Evolutionary conservation across 2,797 vertebrate genomes (phyloP), one percentile per base, ranked within the genome.

Genomic region (Sternotherus odoratus): DNA sequence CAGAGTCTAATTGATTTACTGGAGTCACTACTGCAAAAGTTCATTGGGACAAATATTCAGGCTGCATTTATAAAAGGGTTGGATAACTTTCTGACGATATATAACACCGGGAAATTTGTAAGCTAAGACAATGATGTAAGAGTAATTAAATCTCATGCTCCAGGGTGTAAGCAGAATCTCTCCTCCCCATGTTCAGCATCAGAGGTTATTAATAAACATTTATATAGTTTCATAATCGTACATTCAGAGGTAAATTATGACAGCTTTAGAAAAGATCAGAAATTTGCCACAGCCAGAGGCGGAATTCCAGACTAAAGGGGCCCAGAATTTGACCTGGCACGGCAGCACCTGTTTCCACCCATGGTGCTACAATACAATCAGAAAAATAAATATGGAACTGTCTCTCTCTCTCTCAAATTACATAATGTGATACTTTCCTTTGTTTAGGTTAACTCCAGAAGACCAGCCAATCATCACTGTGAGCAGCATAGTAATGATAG

Each of bases 21-120:
- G 80, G 83, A 87, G 72, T 86, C 85, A 90, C 90, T 82, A 87
- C 92, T 94, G 89, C 94, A 92, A 93, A 94, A 90, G 90, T 95
- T 95, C 82, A 86, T 50, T 39, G 77, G 95, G 75, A 95, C 75
- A 94, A 94, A 95, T 85, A 95, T 86, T 85, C 86, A 92, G 94
- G 82, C 72, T 74, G 24, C 3, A 56, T 96, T 92, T 85, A 63
- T 36, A 79, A 91, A 94, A 88, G 77, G 77, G 72, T 56, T 94
- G 95, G 78, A 86, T 91, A 95, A 92, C 94, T 90, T 95, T 90
- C 82, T 95, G 87, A 96, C 74, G 39, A 94, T 85, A 96, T 96
- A 94, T 75, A 95, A 82, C 77, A 88, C 87, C 74, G 57, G 75
- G 78, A 95, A 89, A 77, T 95, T 92, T 93, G 85, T 92, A 96